Evolutionary conservation across 2,797 vertebrate species (phyloP).

Genomic region (Poecilia picta): DNA sequence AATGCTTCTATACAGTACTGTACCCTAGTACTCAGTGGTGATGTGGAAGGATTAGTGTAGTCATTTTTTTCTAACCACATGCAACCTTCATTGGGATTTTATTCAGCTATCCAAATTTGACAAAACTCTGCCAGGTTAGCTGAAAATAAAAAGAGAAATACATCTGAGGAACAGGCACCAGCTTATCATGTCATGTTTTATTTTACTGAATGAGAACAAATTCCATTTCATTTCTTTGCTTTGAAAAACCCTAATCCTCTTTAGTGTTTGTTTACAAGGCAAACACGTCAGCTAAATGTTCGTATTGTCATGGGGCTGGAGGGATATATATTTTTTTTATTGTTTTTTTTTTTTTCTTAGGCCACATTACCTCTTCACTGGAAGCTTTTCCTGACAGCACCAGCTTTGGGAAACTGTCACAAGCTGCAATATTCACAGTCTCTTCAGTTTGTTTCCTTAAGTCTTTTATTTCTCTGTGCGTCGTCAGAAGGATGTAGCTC

Average conservation of each 20-base stretch:
- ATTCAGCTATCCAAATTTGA: background rate
- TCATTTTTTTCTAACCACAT: constrained; percentile 11
- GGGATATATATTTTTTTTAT: constrained; percentile 20
- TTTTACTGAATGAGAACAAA: constrained; percentile 28
- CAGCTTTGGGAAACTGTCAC: constrained; percentile 8
- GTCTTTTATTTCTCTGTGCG: background rate
- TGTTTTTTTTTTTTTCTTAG: constrained; percentile 7
- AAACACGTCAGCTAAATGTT: constrained; percentile 33
- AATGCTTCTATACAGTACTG: background rate
- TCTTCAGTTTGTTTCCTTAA: background rate
- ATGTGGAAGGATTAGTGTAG: constrained; percentile 18
- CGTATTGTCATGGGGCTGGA: constrained; percentile 36
- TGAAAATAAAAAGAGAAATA: background rate
- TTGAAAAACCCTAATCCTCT: constrained; percentile 54
- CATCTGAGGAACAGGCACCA: constrained; percentile 8
- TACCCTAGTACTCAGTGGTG: background rate
- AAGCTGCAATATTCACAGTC: constrained; percentile 11
- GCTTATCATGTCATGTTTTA: constrained; percentile 19
- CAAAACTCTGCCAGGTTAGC: background rate
- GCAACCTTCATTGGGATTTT: background rate
- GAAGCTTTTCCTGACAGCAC: constrained; percentile 10
- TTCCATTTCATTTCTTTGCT: constrained; percentile 33
- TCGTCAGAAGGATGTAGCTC: background rate
- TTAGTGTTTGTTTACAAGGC: constrained; percentile 48
- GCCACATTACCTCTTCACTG: constrained; percentile 18